A percentile compares a stretch with the other conserved stretches of the same genome.
phyloP scores from a whole-genome alignment of 2,888 invertebrate species.

The Gasteruption jaculator region DNA sequence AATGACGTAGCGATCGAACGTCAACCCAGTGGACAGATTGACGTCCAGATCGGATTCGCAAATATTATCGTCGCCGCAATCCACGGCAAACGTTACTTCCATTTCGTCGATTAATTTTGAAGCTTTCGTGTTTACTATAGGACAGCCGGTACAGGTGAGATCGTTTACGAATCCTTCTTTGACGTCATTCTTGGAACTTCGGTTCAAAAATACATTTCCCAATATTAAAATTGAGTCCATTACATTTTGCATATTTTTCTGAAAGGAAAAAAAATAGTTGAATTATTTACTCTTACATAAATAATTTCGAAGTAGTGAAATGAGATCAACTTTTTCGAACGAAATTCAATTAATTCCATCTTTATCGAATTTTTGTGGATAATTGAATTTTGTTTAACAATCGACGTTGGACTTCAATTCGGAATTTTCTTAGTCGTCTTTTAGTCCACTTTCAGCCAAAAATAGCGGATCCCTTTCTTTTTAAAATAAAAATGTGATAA shows the following conservation, averaged over 20 bases:
- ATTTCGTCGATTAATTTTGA: conserved; percentile 30
- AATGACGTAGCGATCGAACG: conserved; percentile 20
- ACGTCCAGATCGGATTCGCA: conserved; percentile 29
- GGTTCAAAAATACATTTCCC: conserved; percentile 22
- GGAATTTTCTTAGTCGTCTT: too few species aligned
- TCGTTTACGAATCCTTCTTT: conserved; percentile 6
- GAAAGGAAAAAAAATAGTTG: conserved; percentile 12
- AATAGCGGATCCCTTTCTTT: too few species aligned
- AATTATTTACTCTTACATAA: too few species aligned
- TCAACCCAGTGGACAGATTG: conserved; percentile 27
- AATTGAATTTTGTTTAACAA: too few species aligned
- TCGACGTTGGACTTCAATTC: too few species aligned
- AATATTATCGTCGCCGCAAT: conserved; percentile 33
- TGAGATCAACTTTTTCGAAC: too few species aligned
- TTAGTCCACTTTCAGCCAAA: too few species aligned
- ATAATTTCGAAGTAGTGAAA: too few species aligned
- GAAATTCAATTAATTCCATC: too few species aligned
- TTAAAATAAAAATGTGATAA: too few species aligned
- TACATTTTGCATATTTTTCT: conserved; percentile 34
- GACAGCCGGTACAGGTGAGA: conserved; percentile 22
- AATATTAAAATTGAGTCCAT: conserved; percentile 33
- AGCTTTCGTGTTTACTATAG: conserved; percentile 26
- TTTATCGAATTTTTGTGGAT: too few species aligned
- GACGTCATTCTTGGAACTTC: too few species aligned
- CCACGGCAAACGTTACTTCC: conserved; percentile 32